Percentiles rank a stretch among this genome's conserved stretches.
Evolutionary conservation across 2,888 invertebrate genomes (phyloP).

Genomic region (Abscondita cerata): DNA sequence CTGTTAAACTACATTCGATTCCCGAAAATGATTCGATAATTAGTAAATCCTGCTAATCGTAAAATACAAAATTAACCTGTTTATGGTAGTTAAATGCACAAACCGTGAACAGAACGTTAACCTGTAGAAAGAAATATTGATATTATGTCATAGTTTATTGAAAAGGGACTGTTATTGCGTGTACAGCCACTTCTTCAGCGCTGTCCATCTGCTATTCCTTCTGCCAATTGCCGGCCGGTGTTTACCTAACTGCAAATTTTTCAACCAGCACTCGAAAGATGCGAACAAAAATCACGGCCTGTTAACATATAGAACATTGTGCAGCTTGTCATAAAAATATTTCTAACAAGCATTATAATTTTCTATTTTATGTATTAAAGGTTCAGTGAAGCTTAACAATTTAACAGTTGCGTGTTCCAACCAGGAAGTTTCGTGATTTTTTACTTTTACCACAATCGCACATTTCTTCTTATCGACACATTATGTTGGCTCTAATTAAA

Average conservation of each 20-base stretch:
- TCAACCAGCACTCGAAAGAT: too few species aligned
- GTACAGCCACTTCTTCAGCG: conserved; percentile 8
- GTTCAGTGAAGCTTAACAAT: conserved; percentile 2
- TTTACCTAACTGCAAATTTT: conserved; percentile 27
- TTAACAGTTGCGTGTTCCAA: conserved; percentile 6
- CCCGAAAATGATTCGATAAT: conserved; percentile 7
- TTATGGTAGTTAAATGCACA: conserved; percentile 24
- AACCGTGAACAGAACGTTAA: conserved; percentile 30
- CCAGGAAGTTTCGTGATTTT: conserved; percentile 2
- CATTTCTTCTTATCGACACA: too few species aligned
- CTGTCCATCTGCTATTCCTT: conserved; percentile 26
- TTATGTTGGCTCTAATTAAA: too few species aligned
- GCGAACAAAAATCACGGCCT: neutral
- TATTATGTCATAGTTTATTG: conserved; percentile 28
- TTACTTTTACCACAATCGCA: neutral
- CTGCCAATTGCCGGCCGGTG: conserved; percentile 19
- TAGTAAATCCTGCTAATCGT: conserved; percentile 15
- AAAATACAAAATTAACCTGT: conserved; percentile 21
- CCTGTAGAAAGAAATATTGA: conserved; percentile 33
- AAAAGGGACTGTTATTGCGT: conserved; percentile 21
- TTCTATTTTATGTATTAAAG: neutral
- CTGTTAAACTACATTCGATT: neutral
- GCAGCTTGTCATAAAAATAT: neutral
- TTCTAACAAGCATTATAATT: neutral
- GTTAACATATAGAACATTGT: neutral